Base-by-base conservation (phyloP, 2,797 vertebrate species). In the Pipistrellus pipistrellus region DNA sequence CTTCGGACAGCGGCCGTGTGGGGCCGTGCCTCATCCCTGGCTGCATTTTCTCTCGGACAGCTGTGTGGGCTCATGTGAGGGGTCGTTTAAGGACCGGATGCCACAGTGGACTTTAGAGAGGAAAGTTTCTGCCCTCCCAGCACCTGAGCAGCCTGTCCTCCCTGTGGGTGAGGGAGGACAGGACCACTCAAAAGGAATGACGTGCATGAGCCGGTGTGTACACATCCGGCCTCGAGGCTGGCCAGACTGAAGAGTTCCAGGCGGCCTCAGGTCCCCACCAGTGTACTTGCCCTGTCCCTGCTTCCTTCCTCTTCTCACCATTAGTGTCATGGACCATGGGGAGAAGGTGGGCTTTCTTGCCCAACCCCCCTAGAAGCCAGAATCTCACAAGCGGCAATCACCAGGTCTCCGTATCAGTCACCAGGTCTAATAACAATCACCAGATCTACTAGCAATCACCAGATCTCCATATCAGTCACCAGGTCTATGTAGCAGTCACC, bases 41-140 rank as follows among this genome's bases (percentile, higher is more conserved):
- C 17, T 0, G 10, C 13, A 13, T 44, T 2, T 13, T 41, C 30
- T 3, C 12, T 20, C 4, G 27, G 69, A 10, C 6, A 2, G 25
- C 73, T 46, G 15, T 21, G 21, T 8, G 14, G 46, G 35, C 35
- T 69, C 44, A n/a, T 0, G 0, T 7, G 10, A 18, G 69, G 44
- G 32, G 11, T 10, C 15, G 30, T 64, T 57, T 2, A 35, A 91
- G 46, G 51, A 27, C 38, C 2, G 1, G n/a, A 30, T 55, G 66
- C 32, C 48, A 3, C 0, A 21, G 2, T 35, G 17, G 30, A 35
- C 11, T 51, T 84, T 17, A n/a, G 30, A 69, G 8, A 38, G 27
- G 21, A 11, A 41, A 21, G 21, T 30, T 30, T 4, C 32, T 68
- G 20, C n/a, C 48, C 12, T 53, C 57, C 53, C 4, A 23, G 78